A percentile compares a stretch with the other conserved stretches of the same genome.
Evolutionary conservation across 2,797 vertebrate genomes (phyloP).

Genomic region (Centropyge bicolor): DNA sequence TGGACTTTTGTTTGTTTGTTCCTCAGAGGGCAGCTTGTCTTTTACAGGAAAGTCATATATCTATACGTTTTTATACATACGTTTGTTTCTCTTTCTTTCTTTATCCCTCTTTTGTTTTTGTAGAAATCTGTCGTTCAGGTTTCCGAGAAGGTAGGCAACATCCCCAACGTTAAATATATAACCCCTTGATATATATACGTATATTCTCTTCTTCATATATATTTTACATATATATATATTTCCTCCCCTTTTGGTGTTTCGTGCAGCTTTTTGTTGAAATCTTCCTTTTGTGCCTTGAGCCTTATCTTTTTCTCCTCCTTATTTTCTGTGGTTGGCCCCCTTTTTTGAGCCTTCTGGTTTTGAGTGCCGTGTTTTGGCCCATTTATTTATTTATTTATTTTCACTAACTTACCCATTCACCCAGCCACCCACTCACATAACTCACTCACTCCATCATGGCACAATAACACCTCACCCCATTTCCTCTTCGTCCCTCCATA

Average conservation of each 20-base stretch:
- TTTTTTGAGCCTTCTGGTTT: constrained; percentile 71
- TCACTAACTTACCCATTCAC: constrained; percentile 65
- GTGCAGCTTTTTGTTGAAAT: constrained; percentile 80
- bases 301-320: constrained; percentile 63
- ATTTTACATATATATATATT: constrained; percentile 73
- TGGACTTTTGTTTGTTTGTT: constrained; percentile 35
- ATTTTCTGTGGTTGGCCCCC: constrained; percentile 75
- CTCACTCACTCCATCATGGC: constrained; percentile 74
- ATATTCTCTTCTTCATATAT: constrained; percentile 78
- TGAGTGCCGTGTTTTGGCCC: constrained; percentile 80
- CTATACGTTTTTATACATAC: constrained; percentile 81
- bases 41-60: constrained; percentile 62
- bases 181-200: constrained; percentile 78
- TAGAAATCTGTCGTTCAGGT: constrained; percentile 99
- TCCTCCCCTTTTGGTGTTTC: constrained; percentile 80
- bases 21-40: constrained; percentile 64
- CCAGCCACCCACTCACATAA: constrained; percentile 72
- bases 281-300: constrained; percentile 79
- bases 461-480: constrained; percentile 72
- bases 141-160: constrained; percentile 97
- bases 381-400: constrained; percentile 39
- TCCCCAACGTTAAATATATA: constrained; percentile 83
- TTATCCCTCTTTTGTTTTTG: constrained; percentile 89
- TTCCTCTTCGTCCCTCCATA: constrained; percentile 66
- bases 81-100: constrained; percentile 82